phyloP scores from a whole-genome alignment of 2,888 invertebrate species.

The Agrochola lychnidis region DNA sequence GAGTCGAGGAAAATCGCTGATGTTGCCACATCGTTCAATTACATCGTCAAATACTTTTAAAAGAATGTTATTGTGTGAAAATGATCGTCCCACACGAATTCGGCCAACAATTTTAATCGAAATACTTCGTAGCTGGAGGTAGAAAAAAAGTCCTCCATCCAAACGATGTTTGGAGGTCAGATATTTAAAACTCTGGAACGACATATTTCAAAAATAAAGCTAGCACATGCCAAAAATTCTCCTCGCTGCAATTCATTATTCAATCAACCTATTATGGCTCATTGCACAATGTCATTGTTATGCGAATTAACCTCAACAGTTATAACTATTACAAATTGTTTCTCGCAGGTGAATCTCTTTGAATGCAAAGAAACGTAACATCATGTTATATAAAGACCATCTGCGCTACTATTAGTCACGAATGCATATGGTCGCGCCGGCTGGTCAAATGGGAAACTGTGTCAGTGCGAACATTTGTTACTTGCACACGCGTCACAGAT shows the following conservation, averaged over 20 bases:
- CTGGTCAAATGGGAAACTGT: conserved; percentile 88
- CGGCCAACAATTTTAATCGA: conserved; percentile 52
- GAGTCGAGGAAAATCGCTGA: conserved; percentile 15
- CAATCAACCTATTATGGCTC: conserved; percentile 22
- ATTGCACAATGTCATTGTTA: conserved; percentile 46
- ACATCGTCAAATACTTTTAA: conserved; percentile 24
- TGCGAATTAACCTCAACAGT: conserved; percentile 47
- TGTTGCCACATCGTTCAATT: conserved; percentile 31
- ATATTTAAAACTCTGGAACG: conserved; percentile 50
- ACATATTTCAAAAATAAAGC: conserved; percentile 51
- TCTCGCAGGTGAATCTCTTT: conserved; percentile 69
- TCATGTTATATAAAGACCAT: conserved; percentile 77
- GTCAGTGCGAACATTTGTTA: conserved; percentile 88
- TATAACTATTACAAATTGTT: conserved; percentile 56
- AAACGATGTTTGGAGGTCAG: conserved; percentile 45
- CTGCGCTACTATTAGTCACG: conserved; percentile 80
- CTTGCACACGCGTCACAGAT: conserved; percentile 83
- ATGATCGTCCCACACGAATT: conserved; percentile 44
- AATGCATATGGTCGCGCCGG: conserved; percentile 84
- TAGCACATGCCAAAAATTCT: conserved; percentile 22
- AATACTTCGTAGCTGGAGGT: conserved; percentile 38
- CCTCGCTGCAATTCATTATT: conserved; percentile 20
- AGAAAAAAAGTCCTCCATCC: conserved; percentile 35
- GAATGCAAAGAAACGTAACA: conserved; percentile 68
- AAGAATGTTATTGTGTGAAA: conserved; percentile 46